phyloP scores from a whole-genome alignment of 2,113 vertebrate genomes.

The Recurvirostra avosetta region DNA sequence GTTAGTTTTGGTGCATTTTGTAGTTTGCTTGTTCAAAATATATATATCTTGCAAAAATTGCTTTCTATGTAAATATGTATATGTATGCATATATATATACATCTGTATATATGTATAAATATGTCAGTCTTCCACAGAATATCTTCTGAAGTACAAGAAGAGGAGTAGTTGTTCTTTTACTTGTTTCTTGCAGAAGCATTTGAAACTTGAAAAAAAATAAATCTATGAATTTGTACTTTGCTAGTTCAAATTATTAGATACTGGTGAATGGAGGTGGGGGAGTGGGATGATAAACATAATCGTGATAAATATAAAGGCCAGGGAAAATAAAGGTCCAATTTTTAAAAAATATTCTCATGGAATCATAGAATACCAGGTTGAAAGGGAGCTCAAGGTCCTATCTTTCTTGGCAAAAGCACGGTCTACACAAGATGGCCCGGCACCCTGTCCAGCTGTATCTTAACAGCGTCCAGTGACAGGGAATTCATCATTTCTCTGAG shows the following conservation, averaged over 20 bases:
- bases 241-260: background rate
- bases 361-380: background rate
- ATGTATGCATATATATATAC: background rate
- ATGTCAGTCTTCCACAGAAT: background rate
- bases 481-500: background rate
- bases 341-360: background rate
- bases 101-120: background rate
- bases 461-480: background rate
- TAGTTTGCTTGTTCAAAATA: background rate
- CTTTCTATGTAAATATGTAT: background rate
- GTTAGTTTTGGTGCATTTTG: background rate
- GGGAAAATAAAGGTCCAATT: background rate
- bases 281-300: background rate
- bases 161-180: background rate
- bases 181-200: background rate
- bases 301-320: background rate
- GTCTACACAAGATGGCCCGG: background rate
- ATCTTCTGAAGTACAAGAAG: background rate
- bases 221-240: background rate
- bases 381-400: background rate
- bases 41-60: background rate
- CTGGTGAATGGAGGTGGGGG: accelerated
- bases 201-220: background rate
- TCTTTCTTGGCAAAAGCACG: background rate
- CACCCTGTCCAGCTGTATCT: background rate